A percentile compares a stretch with the other conserved stretches of the same genome.
phyloP scores from a whole-genome alignment of 1,140 invertebrate genomes.

The Calycopis cecrops region DNA sequence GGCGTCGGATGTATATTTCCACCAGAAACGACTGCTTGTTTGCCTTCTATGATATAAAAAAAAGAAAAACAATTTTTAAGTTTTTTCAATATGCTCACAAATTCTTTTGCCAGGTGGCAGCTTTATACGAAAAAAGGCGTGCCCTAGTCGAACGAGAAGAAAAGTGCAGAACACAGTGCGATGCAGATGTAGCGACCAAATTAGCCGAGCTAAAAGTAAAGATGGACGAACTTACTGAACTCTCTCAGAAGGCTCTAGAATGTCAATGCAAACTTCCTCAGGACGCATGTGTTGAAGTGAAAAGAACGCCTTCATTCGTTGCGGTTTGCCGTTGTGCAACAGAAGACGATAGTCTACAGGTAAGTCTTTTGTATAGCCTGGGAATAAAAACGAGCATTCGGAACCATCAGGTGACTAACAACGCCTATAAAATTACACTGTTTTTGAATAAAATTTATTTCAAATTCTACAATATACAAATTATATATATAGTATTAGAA shows the following conservation, averaged over 20 bases:
- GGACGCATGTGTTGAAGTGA: slow-evolving; percentile 44
- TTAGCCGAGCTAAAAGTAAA: slow-evolving; percentile 45
- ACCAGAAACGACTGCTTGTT: too few relatives aligned
- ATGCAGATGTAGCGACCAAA: slow-evolving; percentile 37
- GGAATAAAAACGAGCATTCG: too few relatives aligned
- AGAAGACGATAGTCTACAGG: slow-evolving; percentile 28
- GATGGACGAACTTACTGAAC: slow-evolving; percentile 31
- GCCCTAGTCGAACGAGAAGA: slow-evolving; percentile 48
- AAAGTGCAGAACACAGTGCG: slow-evolving; percentile 44
- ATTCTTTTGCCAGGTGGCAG: slow-evolving; percentile 32
- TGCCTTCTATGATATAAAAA: too few relatives aligned
- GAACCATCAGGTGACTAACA: too few relatives aligned
- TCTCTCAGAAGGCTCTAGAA: slow-evolving; percentile 45
- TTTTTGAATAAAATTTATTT: too few relatives aligned
- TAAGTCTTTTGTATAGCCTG: too few relatives aligned
- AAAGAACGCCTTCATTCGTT: slow-evolving; percentile 54
- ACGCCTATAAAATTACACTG: too few relatives aligned
- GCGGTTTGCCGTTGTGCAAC: slow-evolving; percentile 49
- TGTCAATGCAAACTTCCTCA: slow-evolving; percentile 55
- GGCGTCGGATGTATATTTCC: too few relatives aligned
- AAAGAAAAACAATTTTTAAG: too few relatives aligned
- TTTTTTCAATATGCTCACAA: background rate
- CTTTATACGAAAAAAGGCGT: slow-evolving; percentile 39
- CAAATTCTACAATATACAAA: too few relatives aligned
- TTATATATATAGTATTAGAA: too few relatives aligned